Evolutionary conservation across 2,888 invertebrate species (phyloP).

Genomic region (Agrochola circellaris): DNA sequence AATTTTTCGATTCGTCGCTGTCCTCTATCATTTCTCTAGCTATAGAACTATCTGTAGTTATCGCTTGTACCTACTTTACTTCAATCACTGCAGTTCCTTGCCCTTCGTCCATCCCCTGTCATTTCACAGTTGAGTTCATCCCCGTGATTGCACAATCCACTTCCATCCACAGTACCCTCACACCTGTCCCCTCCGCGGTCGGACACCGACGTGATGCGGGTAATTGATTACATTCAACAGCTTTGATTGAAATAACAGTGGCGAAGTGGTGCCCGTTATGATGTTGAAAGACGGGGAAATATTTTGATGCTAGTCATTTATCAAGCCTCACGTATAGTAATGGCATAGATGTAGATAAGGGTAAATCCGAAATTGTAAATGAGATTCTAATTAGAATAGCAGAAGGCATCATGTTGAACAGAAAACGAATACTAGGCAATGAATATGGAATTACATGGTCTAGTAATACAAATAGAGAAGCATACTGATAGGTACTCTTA

Average conservation of each 20-base stretch:
- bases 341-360: not conserved
- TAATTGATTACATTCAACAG: slow-evolving; percentile 63
- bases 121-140: slow-evolving; percentile 78
- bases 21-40: not conserved
- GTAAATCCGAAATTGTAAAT: not conserved
- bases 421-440: not conserved
- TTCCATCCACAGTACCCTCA: slow-evolving; percentile 40
- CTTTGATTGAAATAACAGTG: slow-evolving; percentile 46
- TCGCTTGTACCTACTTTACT: not conserved
- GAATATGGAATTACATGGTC: not conserved
- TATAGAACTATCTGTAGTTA: not conserved
- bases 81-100: slow-evolving; percentile 58
- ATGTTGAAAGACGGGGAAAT: slow-evolving; percentile 11
- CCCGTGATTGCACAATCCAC: slow-evolving; percentile 68
- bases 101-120: slow-evolving; percentile 63
- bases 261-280: slow-evolving; percentile 27
- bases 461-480: not conserved
- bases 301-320: not conserved
- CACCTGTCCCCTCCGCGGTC: slow-evolving; percentile 74
- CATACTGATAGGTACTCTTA: not conserved
- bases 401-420: not conserved
- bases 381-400: not conserved
- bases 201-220: slow-evolving; percentile 41
- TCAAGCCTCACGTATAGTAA: not conserved
- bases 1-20: not conserved